phyloP scores from a whole-genome alignment of 2,888 invertebrate species.

The Hetaerina titia region DNA sequence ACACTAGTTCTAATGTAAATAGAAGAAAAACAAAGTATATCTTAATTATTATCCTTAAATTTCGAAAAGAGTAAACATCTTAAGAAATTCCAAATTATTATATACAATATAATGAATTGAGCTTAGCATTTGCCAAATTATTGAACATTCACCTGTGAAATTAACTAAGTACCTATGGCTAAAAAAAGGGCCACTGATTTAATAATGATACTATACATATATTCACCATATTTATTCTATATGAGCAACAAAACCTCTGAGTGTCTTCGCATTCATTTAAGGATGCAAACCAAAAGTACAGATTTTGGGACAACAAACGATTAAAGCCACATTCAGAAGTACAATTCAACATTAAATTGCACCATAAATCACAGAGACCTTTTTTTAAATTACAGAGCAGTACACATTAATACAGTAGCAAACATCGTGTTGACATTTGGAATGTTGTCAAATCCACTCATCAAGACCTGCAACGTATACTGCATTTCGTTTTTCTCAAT shows the following conservation, averaged over 20 bases:
- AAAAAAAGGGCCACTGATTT: background rate
- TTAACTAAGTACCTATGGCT: background rate
- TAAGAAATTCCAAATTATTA: too few relatives aligned
- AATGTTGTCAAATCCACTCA: conserved; percentile 62
- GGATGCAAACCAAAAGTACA: conserved; percentile 48
- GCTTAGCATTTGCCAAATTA: too few relatives aligned
- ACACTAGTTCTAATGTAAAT: too few relatives aligned
- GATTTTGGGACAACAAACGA: conserved; percentile 47
- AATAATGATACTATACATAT: background rate
- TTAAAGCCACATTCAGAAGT: conserved; percentile 62
- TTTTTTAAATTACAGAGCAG: conserved; percentile 59
- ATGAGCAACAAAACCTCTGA: conserved; percentile 60
- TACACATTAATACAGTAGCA: conserved; percentile 58
- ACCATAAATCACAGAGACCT: conserved; percentile 67
- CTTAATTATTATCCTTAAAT: too few relatives aligned
- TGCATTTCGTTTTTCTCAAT: conserved; percentile 32
- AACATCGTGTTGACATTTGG: conserved; percentile 52
- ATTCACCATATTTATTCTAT: conserved; percentile 58
- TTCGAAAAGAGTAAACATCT: too few relatives aligned
- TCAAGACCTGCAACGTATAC: conserved; percentile 56
- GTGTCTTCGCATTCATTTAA: conserved; percentile 45
- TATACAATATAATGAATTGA: too few relatives aligned
- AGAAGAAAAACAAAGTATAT: too few relatives aligned
- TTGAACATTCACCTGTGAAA: too few relatives aligned
- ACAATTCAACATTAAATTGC: conserved; percentile 64